Conservation (phyloP, 2,888 invertebrate genomes). For the Reticulitermes lucifugus region DNA sequence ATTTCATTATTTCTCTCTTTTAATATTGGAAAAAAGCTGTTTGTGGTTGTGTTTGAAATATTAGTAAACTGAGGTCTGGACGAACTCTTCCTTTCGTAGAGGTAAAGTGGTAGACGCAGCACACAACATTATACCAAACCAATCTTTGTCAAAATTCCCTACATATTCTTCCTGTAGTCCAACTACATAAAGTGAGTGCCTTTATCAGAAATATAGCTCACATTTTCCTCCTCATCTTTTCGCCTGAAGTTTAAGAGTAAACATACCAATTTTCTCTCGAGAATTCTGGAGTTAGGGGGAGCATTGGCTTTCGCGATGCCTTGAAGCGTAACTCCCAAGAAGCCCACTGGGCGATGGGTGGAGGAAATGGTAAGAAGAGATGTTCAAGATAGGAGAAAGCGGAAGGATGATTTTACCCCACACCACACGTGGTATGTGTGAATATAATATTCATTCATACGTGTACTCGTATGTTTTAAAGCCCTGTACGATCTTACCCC, state of each 20-base stretch:
- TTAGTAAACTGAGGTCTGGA: no score
- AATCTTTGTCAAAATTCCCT: not conserved
- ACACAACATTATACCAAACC: not conserved
- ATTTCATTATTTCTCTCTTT: no score
- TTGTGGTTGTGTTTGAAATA: no score
- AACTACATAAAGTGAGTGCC: not conserved
- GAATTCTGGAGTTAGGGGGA: not conserved
- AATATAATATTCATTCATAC: not conserved
- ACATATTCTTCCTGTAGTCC: not conserved
- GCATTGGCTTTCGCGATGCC: not conserved
- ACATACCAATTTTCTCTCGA: not conserved
- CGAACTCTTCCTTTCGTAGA: no score
- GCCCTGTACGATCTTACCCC: no score
- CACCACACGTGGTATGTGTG: not conserved
- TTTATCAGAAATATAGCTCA: not conserved
- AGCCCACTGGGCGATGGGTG: not conserved
- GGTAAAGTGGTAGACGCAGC: not conserved
- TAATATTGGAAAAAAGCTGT: no score
- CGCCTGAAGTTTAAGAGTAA: not conserved
- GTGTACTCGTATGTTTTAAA: no score
- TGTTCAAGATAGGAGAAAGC: not conserved
- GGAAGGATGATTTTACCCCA: not conserved
- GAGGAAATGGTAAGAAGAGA: not conserved
- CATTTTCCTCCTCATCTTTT: not conserved
- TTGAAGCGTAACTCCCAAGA: not conserved